Percentiles rank a stretch among this genome's conserved stretches.
These are phyloP conservation scores for Macrobrachium nipponense DNA, from an alignment of 1,140 invertebrate species.

Conservation along the genomic window DNA sequence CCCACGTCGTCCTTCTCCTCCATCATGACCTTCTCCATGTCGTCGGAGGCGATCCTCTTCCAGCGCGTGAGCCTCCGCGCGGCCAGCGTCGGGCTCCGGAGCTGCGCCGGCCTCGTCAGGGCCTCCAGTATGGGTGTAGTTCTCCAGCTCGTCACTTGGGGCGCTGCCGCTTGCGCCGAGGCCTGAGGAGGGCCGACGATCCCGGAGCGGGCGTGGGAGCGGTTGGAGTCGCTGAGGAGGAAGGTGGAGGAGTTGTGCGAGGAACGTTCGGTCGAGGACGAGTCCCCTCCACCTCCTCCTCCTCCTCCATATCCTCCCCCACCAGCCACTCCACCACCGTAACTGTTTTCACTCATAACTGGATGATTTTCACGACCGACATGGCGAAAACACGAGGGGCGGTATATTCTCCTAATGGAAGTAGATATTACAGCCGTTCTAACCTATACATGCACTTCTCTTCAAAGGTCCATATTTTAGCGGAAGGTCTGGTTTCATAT, in stretches of 20 bases:
- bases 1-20: slow-evolving; percentile 26
- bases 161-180: background rate
- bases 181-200: slow-evolving; percentile 1
- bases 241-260: slow-evolving; percentile 52
- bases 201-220: background rate
- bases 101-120: slow-evolving; percentile 35
- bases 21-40: slow-evolving; percentile 52
- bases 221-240: slow-evolving; percentile 31
- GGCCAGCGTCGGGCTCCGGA: slow-evolving; percentile 35
- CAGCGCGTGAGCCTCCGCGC: slow-evolving; percentile 49
- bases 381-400: background rate
- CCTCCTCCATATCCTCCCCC: slow-evolving; percentile 12
- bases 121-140: slow-evolving; percentile 49
- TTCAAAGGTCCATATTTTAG: no score
- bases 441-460: no score
- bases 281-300: slow-evolving; percentile 29
- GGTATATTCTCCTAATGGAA: background rate
- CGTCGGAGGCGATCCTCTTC: slow-evolving; percentile 46
- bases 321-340: background rate
- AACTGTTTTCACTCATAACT: slow-evolving; percentile 39
- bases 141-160: slow-evolving; percentile 20
- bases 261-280: slow-evolving; percentile 43
- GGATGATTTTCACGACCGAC: background rate
- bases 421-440: no score
- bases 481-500: no score